phyloP scores from a whole-genome alignment of 2,797 vertebrate genomes.

The Acomys russatus region DNA sequence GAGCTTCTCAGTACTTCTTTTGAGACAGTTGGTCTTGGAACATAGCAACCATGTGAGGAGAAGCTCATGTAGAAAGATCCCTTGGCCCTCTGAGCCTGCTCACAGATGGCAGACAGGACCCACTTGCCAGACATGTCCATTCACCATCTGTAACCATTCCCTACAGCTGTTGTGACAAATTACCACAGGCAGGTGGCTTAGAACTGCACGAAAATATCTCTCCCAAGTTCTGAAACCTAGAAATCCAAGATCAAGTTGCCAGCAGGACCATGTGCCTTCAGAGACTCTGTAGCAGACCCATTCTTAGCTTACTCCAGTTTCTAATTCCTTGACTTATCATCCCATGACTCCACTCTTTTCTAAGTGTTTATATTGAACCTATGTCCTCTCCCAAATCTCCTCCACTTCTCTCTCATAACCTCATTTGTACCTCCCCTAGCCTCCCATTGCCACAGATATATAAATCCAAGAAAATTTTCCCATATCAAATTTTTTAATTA shows the following conservation, averaged over 20 bases:
- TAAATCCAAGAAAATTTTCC: background rate
- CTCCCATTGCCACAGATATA: background rate
- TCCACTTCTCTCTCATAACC: background rate
- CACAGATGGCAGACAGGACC: background rate
- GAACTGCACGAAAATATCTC: background rate
- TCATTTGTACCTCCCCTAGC: background rate
- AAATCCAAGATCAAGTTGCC: background rate
- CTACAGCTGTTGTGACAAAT: slow-evolving; percentile 26
- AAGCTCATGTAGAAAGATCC: background rate
- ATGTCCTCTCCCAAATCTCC: background rate
- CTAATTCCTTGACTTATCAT: background rate
- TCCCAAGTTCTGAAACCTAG: background rate
- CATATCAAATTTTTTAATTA: slow-evolving; percentile 17
- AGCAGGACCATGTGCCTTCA: background rate
- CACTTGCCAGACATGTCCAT: background rate
- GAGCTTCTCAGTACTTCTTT: background rate
- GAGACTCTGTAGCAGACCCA: background rate
- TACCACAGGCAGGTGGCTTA: background rate
- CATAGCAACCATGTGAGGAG: background rate
- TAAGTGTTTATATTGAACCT: background rate
- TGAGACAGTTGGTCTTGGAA: background rate
- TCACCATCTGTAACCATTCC: slow-evolving; percentile 27
- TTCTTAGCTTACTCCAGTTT: background rate
- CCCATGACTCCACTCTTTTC: background rate
- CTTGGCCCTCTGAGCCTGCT: background rate